A percentile compares a stretch with the other conserved stretches of the same genome.
Evolutionary conservation across 2,797 vertebrate genomes (phyloP).

Genomic region (Zenarchopterus dispar): DNA sequence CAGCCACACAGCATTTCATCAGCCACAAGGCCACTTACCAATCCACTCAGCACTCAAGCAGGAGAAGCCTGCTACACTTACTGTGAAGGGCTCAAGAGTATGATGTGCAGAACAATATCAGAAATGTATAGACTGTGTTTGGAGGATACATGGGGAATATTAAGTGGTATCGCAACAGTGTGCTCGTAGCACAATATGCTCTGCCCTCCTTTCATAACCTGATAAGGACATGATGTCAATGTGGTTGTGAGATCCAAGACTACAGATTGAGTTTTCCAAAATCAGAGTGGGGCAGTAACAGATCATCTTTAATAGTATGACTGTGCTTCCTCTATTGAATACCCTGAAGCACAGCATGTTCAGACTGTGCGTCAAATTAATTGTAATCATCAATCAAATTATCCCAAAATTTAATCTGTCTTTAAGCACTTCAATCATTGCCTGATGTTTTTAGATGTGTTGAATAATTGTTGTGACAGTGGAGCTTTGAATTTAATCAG

Average conservation of each 20-base stretch:
- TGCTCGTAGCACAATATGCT: conserved; percentile 30
- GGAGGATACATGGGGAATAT: conserved; percentile 56
- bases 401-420: not conserved
- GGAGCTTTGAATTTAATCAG: not conserved
- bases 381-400: no score
- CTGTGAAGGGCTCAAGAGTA: conserved; percentile 23
- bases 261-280: conserved; percentile 21
- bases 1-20: conserved; percentile 53
- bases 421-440: not conserved
- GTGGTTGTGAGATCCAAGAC: conserved; percentile 8
- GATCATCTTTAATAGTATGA: conserved; percentile 3
- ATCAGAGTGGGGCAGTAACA: not conserved
- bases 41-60: conserved; percentile 39
- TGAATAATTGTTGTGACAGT: not conserved
- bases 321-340: not conserved
- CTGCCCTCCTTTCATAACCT: conserved; percentile 38
- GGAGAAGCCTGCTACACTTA: conserved; percentile 28
- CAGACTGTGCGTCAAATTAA: not conserved
- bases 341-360: no score
- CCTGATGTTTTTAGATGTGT: not conserved
- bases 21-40: conserved; percentile 54
- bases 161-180: conserved; percentile 21
- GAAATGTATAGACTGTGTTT: conserved; percentile 33
- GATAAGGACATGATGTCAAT: conserved; percentile 45
- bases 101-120: conserved; percentile 61